These are phyloP conservation scores for Myzus persicae DNA, from an alignment of 1,140 invertebrate species.

Conservation along the genomic window DNA sequence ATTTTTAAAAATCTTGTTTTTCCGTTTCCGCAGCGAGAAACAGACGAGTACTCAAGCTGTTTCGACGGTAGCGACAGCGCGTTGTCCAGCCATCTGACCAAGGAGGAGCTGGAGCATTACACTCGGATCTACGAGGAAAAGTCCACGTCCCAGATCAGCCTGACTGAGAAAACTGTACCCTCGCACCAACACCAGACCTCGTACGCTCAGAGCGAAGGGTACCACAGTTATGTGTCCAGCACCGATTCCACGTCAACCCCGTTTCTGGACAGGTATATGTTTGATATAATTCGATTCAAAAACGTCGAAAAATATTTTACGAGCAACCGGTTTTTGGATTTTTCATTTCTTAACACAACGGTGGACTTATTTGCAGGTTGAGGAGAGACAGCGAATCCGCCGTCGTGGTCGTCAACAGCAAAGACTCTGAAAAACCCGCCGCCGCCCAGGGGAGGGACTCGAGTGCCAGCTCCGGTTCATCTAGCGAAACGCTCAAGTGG, in stretches of 20 bases:
- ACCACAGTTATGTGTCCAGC: slow-evolving; percentile 82
- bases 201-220: slow-evolving; percentile 83
- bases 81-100: slow-evolving; percentile 66
- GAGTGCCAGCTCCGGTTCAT: slow-evolving; percentile 73
- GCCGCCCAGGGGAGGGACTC: slow-evolving; percentile 70
- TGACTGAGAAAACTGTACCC: slow-evolving; percentile 9
- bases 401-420: slow-evolving; percentile 62
- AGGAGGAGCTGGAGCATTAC: slow-evolving; percentile 77
- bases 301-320: no score
- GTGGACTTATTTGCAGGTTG: slow-evolving; percentile 64
- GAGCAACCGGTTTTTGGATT: neutral
- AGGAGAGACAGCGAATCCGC: slow-evolving; percentile 72
- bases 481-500: slow-evolving; percentile 84
- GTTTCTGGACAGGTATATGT: slow-evolving; percentile 74
- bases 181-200: slow-evolving; percentile 79
- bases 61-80: slow-evolving; percentile 67
- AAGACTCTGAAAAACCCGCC: slow-evolving; percentile 62
- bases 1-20: neutral
- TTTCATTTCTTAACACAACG: neutral
- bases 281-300: neutral
- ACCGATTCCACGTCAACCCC: slow-evolving; percentile 80
- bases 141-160: slow-evolving; percentile 60
- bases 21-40: slow-evolving; percentile 59
- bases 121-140: slow-evolving; percentile 68
- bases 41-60: slow-evolving; percentile 60